These are phyloP conservation scores for Trinectes maculatus DNA, from an alignment of 2,113 vertebrate species.

Conservation along the genomic window DNA sequence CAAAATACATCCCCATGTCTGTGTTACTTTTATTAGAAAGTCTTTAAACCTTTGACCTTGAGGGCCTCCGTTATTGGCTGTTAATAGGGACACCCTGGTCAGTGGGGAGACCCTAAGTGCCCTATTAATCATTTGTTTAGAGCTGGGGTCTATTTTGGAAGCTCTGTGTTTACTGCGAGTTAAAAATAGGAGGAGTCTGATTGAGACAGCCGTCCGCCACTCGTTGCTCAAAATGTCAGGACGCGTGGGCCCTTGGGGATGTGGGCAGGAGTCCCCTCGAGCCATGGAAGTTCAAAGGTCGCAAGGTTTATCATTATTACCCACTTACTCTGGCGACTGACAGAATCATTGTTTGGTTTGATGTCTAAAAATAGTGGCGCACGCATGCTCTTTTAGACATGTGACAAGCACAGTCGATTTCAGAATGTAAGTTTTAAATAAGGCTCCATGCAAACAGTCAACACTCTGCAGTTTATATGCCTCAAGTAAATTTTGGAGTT, in stretches of 20 bases:
- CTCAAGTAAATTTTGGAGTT: slow-evolving; percentile 50
- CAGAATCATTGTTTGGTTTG: slow-evolving; percentile 34
- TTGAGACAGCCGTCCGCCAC: slow-evolving; percentile 68
- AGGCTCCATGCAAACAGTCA: slow-evolving; percentile 36
- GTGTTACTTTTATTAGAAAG: slow-evolving; percentile 89
- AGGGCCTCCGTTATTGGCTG: slow-evolving; percentile 88
- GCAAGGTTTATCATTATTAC: slow-evolving; percentile 72
- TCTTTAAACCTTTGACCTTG: slow-evolving; percentile 91
- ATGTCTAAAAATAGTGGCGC: slow-evolving; percentile 47
- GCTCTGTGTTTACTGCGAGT: slow-evolving; percentile 88
- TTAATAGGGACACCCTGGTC: slow-evolving; percentile 89
- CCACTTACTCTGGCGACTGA: slow-evolving; percentile 47
- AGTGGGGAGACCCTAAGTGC: slow-evolving; percentile 89
- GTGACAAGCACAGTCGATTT: slow-evolving; percentile 15
- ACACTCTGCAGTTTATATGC: slow-evolving; percentile 33
- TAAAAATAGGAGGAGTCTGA: slow-evolving; percentile 89
- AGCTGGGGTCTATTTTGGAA: slow-evolving; percentile 84
- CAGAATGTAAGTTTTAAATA: slow-evolving; percentile 8
- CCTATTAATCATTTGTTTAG: slow-evolving; percentile 88
- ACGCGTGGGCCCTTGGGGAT: slow-evolving; percentile 68
- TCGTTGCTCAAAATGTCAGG: slow-evolving; percentile 75
- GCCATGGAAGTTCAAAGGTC: slow-evolving; percentile 76
- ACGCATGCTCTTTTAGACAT: slow-evolving; percentile 1
- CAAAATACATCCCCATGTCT: slow-evolving; percentile 77
- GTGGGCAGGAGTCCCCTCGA: slow-evolving; percentile 67